Percentiles rank a stretch among this genome's conserved stretches.
Conservation (phyloP, 2,888 invertebrate genomes). For the Ectobius pallidus region DNA sequence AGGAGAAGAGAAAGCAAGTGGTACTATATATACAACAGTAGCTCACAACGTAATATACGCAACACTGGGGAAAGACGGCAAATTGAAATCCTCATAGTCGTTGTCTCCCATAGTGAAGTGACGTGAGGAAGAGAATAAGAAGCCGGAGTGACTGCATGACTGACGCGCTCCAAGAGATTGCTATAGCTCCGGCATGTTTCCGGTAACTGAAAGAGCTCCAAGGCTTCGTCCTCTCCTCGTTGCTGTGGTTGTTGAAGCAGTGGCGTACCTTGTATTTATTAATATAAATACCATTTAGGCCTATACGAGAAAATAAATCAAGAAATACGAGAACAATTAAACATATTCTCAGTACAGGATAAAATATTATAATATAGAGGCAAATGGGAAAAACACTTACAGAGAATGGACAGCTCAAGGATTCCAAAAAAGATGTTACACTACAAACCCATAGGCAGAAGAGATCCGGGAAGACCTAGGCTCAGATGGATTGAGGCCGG, state of each 20-base stretch:
- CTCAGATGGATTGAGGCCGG: no score
- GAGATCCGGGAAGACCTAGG: no score
- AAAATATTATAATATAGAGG: no score
- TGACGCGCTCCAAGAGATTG: constrained; percentile 22
- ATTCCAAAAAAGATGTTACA: no score
- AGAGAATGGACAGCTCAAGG: no score
- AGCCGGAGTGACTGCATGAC: constrained; percentile 13
- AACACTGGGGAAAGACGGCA: constrained; percentile 12
- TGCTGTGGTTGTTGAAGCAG: background rate
- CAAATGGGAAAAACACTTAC: no score
- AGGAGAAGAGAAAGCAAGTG: background rate
- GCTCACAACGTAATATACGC: background rate
- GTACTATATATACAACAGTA: background rate
- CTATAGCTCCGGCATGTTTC: constrained; percentile 19
- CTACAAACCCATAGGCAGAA: no score
- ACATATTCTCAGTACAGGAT: no score
- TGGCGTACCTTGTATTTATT: no score
- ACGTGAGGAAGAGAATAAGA: background rate
- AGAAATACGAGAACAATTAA: no score
- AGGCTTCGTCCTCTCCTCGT: constrained; percentile 1
- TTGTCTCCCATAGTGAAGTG: background rate
- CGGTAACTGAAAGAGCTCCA: constrained; percentile 26
- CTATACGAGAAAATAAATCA: no score
- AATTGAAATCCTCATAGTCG: constrained; percentile 33
- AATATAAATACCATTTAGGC: no score